A percentile compares a stretch with the other conserved stretches of the same genome.
These are phyloP conservation scores for Ceyx margarethae DNA, from an alignment of 2,113 vertebrate genomes.

Conservation along the genomic window DNA sequence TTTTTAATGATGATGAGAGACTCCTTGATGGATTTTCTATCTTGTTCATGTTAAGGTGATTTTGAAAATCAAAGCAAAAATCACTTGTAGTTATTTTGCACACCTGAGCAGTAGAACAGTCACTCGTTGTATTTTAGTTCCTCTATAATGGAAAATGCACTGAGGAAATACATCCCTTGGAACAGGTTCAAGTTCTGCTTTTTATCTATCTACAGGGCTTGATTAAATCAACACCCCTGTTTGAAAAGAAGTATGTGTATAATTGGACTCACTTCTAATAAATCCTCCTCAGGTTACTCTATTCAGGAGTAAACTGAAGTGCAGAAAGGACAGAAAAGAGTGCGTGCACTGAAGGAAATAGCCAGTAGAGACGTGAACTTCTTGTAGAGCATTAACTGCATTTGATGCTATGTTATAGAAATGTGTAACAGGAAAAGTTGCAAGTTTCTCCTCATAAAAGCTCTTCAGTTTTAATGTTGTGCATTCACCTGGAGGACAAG, in stretches of 20 bases:
- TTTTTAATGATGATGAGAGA: neutral
- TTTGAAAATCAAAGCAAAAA: neutral
- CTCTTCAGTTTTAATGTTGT: rapidly evolving
- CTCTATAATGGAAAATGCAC: neutral
- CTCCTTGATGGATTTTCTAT: neutral
- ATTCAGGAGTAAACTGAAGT: neutral
- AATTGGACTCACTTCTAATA: neutral
- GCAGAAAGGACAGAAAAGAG: neutral
- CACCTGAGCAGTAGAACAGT: neutral
- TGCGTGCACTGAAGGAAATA: rapidly evolving
- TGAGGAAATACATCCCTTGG: neutral
- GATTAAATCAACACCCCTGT: neutral
- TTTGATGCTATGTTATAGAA: neutral
- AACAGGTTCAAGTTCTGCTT: neutral
- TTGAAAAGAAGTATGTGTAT: neutral
- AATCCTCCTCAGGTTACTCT: neutral
- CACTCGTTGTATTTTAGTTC: neutral
- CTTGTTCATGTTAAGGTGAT: neutral
- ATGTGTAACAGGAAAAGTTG: neutral
- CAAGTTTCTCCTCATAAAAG: neutral
- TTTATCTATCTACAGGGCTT: neutral
- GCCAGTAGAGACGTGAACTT: neutral
- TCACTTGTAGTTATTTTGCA: neutral
- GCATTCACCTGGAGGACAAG: neutral
- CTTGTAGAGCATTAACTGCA: neutral